Base-by-base conservation (phyloP, 2,888 invertebrate genomes). In the Drosophila macrospina region DNA sequence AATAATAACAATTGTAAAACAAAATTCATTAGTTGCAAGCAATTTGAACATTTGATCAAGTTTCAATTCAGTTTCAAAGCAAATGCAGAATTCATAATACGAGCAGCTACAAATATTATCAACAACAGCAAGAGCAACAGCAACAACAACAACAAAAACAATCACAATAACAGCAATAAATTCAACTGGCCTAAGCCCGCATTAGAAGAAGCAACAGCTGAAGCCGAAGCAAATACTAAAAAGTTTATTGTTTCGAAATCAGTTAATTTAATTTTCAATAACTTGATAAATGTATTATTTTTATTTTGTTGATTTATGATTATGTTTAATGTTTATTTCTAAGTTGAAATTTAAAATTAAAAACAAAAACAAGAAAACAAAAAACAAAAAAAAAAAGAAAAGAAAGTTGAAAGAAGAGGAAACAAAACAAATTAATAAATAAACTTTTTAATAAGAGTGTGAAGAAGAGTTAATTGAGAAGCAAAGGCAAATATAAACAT, bases 261-360 rank as follows among this genome's bases (percentile, higher is more conserved):
- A 68, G 72, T 80, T 85, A 78, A 77, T 74, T 76, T 63, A 64
- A 64, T 74, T 69, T 77, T 74, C 34, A 68, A 80, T 56, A 66
- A 73, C 72, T 86, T 87, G 79, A 80, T 86, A 77, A 79, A 62
- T 86, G 79, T 80, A 78, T 69, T 68, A 83, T 85, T 85, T 70
- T 78, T 78, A 76, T 82, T 85, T 85, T 85, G 86, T 86, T 86
- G 83, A 79, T 80, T 86, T 88, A 88, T 86, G 70, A 77, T 81
- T 84, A 80, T 47, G 69, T 78, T 75, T 81, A 81, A 83, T 79
- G 83, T 82, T 59, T 79, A 84, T 66, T 73, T 83, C 50, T 82
- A 82, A 72, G 75, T 36, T 47, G 41, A 52, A 64, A 76, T 26
- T 62, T 16, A 44, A 74, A 65, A 51, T 37, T 39, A 42, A 50